A percentile compares a stretch with the other conserved stretches of the same genome.
These are phyloP conservation scores for Dioctria rufipes DNA, from an alignment of 2,888 invertebrate species.

Conservation along the genomic window DNA sequence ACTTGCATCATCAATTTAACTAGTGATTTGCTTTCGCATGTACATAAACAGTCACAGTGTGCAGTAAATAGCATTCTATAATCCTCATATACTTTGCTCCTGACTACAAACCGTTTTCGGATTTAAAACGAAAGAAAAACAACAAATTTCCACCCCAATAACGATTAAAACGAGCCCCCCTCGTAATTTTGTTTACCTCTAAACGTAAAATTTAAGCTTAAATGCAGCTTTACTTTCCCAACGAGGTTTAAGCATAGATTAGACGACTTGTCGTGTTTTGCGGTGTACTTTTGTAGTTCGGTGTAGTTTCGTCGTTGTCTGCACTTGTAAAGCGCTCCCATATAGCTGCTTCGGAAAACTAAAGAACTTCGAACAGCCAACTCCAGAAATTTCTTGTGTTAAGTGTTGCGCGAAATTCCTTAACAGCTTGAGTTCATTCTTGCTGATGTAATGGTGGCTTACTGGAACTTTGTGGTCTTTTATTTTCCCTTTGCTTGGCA, in stretches of 20 bases:
- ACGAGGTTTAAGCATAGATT: constrained; percentile 13
- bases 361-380: not conserved
- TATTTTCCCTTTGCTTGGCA: constrained; percentile 18
- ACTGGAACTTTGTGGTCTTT: not conserved
- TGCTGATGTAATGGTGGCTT: not conserved
- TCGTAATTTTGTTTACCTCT: too few species aligned
- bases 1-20: constrained; percentile 5
- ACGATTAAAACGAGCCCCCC: too few species aligned
- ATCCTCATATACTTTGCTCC: too few species aligned
- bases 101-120: too few species aligned
- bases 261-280: constrained; percentile 1
- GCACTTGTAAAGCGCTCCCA: not conserved
- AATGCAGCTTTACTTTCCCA: not conserved
- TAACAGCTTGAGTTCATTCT: constrained; percentile 35
- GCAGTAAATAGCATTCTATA: too few species aligned
- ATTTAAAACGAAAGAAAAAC: too few species aligned
- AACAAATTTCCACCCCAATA: too few species aligned
- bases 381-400: constrained; percentile 40
- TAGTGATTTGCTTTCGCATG: too few species aligned
- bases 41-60: too few species aligned
- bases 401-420: constrained; percentile 55
- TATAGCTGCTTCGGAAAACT: not conserved
- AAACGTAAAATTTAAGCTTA: not conserved
- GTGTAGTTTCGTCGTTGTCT: not conserved
- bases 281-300: too few species aligned